Conservation (phyloP, 2,113 vertebrate genomes). For the Podiceps cristatus region DNA sequence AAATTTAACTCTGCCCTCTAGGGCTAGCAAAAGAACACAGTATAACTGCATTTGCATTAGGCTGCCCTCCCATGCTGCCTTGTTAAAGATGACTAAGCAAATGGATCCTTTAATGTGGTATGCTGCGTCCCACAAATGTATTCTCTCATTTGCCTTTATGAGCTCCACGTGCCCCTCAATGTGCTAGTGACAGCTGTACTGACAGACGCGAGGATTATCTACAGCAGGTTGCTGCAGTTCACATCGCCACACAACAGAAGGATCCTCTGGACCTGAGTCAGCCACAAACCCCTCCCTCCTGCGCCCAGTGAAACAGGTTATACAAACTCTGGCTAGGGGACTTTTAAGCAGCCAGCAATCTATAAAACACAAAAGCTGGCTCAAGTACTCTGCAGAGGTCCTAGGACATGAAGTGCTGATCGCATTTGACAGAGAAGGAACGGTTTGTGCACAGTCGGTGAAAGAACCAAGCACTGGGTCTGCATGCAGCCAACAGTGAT, state of each 20-base stretch:
- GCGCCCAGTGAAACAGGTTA: fast-evolving
- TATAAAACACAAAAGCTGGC: not conserved
- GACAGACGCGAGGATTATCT: not conserved
- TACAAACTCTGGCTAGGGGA: not conserved
- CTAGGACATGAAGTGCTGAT: not conserved
- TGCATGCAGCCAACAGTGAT: fast-evolving
- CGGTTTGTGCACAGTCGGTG: not conserved
- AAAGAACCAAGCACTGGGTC: not conserved
- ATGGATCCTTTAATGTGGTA: slow-evolving; percentile 3
- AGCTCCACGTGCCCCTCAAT: not conserved
- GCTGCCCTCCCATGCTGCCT: slow-evolving; percentile 57
- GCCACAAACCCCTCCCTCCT: fast-evolving
- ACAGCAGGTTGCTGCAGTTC: not conserved
- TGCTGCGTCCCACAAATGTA: not conserved
- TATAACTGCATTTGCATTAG: not conserved
- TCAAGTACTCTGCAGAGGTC: not conserved
- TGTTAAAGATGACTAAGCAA: not conserved
- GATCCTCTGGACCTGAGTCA: not conserved
- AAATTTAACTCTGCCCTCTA: slow-evolving; percentile 58
- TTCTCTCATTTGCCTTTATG: slow-evolving; percentile 15
- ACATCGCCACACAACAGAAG: fast-evolving
- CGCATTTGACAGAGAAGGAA: fast-evolving
- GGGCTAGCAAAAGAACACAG: not conserved
- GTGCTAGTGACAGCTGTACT: not conserved
- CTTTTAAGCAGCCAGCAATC: not conserved